phyloP scores from a whole-genome alignment of 2,797 vertebrate species.

The Danio tinwini region DNA sequence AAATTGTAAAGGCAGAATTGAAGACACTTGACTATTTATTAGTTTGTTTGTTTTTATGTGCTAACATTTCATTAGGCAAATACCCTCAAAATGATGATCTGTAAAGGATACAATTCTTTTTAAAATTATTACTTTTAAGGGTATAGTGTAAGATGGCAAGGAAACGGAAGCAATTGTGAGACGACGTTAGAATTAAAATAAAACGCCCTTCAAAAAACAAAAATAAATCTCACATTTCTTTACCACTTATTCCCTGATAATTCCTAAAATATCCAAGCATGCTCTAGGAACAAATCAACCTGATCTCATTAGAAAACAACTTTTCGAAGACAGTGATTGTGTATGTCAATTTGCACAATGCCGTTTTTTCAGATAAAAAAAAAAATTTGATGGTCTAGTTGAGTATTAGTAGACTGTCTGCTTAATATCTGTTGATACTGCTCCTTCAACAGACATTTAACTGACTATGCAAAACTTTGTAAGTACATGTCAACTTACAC shows the following conservation, averaged over 20 bases:
- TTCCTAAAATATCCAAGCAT: slow-evolving; percentile 9
- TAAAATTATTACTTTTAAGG: background rate
- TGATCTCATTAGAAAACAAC: background rate
- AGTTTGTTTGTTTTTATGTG: background rate
- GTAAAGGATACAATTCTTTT: background rate
- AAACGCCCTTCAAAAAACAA: slow-evolving; percentile 20
- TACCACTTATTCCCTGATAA: slow-evolving; percentile 23
- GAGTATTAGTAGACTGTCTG: too few relatives aligned
- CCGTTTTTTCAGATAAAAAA: background rate
- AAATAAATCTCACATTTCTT: slow-evolving; percentile 12
- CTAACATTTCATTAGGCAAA: background rate
- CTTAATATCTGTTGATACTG: too few relatives aligned
- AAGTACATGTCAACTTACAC: too few relatives aligned
- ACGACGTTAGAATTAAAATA: background rate
- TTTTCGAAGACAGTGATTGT: background rate
- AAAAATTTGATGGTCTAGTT: too few relatives aligned
- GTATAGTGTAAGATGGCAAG: background rate
- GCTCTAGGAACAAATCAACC: background rate
- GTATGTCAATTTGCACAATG: background rate
- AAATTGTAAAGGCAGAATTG: slow-evolving; percentile 10
- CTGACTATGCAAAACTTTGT: too few relatives aligned
- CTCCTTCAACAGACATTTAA: too few relatives aligned
- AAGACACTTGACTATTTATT: slow-evolving; percentile 30
- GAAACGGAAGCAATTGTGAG: background rate
- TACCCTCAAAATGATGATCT: background rate